Evolutionary conservation across 1,140 invertebrate species (phyloP).

Genomic region (Lanistes nyassanus): DNA sequence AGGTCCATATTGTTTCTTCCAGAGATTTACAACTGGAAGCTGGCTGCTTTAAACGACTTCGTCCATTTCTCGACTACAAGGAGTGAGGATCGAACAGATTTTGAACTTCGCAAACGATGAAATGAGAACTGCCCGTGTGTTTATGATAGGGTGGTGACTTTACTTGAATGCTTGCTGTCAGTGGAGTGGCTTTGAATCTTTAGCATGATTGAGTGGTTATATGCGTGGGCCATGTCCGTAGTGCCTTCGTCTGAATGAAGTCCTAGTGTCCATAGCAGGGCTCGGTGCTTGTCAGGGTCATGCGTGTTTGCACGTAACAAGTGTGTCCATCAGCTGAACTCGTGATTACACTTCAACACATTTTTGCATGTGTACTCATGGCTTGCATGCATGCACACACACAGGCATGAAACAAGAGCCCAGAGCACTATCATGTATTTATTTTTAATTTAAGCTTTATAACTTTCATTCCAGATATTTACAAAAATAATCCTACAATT

Average conservation of each 20-base stretch:
- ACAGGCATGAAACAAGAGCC: neutral
- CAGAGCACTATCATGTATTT: neutral
- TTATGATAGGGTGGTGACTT: too few species aligned
- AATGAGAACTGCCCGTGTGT: too few species aligned
- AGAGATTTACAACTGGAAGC: conserved; percentile 40
- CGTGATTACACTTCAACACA: neutral
- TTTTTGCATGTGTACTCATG: neutral
- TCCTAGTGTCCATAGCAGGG: too few species aligned
- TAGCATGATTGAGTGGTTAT: too few species aligned
- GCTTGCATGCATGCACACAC: neutral
- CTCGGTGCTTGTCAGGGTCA: too few species aligned
- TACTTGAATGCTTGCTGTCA: too few species aligned
- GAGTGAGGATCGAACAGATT: conserved; percentile 28
- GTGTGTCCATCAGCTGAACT: too few species aligned
- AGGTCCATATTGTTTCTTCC: conserved; percentile 19
- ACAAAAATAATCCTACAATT: conserved; percentile 10
- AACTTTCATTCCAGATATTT: conserved; percentile 8
- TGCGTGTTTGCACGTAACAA: too few species aligned
- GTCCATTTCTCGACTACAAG: conserved; percentile 46
- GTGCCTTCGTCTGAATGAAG: too few species aligned
- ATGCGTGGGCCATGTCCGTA: too few species aligned
- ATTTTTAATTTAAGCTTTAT: neutral
- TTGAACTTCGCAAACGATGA: too few species aligned
- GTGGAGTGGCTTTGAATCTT: too few species aligned
- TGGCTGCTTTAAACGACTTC: conserved; percentile 35